Conservation (phyloP, 2,888 invertebrate species). For the Calephelis perditalis region DNA sequence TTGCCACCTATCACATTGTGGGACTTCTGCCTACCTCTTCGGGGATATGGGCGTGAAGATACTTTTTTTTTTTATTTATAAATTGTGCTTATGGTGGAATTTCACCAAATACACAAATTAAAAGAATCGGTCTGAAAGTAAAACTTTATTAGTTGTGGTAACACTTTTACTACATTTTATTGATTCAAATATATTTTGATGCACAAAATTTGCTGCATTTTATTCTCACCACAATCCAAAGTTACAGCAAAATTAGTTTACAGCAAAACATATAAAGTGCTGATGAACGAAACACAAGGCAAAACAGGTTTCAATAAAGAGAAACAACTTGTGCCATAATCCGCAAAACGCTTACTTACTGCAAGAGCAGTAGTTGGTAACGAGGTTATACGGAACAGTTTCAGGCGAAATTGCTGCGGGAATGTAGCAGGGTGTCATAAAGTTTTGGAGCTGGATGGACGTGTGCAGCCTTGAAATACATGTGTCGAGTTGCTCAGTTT, state of each 20-base stretch:
- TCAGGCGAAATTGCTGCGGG: slow-evolving; percentile 61
- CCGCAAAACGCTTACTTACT: slow-evolving; percentile 62
- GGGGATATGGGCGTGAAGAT: too few relatives aligned
- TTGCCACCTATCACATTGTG: too few relatives aligned
- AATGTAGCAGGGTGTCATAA: slow-evolving; percentile 68
- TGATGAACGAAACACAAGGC: slow-evolving; percentile 21
- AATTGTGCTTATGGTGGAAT: too few relatives aligned
- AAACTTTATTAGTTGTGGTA: too few relatives aligned
- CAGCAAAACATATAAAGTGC: slow-evolving; percentile 29
- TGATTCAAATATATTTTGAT: neutral
- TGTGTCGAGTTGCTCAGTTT: slow-evolving; percentile 53
- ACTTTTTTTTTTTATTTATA: too few relatives aligned
- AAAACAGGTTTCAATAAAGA: slow-evolving; percentile 60
- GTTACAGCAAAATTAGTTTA: slow-evolving; percentile 1
- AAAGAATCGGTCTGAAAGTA: too few relatives aligned
- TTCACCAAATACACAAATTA: too few relatives aligned
- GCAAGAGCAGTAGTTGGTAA: slow-evolving; percentile 56
- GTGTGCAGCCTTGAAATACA: slow-evolving; percentile 56
- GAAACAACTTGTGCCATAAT: slow-evolving; percentile 57
- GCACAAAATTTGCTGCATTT: neutral
- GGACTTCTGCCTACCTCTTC: too few relatives aligned
- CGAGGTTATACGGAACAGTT: slow-evolving; percentile 68
- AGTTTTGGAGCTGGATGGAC: slow-evolving; percentile 45
- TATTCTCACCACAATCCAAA: neutral
- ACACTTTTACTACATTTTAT: too few relatives aligned